These are phyloP conservation scores for Ceratotherium simum DNA, from an alignment of 2,113 vertebrate genomes.

Conservation along the genomic window DNA sequence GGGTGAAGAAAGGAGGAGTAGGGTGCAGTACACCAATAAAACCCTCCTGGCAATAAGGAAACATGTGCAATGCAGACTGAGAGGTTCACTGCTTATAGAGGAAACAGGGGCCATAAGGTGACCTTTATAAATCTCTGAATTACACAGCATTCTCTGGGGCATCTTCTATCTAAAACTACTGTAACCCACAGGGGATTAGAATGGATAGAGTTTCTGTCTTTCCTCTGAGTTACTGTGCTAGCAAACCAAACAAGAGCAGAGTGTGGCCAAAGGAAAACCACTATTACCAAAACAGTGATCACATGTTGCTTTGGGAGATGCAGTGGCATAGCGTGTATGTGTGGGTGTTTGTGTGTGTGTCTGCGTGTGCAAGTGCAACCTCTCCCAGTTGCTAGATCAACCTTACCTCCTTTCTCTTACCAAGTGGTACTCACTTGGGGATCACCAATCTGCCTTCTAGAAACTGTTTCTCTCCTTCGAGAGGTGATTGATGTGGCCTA, in stretches of 20 bases:
- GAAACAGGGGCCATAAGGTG: conserved; percentile 65
- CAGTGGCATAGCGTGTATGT: conserved; percentile 55
- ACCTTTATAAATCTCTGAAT: conserved; percentile 87
- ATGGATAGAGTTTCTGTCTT: conserved; percentile 72
- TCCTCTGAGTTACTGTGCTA: conserved; percentile 58
- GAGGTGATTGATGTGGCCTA: conserved; percentile 92
- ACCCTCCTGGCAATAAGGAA: conserved; percentile 51
- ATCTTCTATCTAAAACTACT: conserved; percentile 81
- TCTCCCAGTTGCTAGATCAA: conserved; percentile 55
- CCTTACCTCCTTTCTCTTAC: conserved; percentile 49
- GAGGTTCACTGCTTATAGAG: conserved; percentile 60
- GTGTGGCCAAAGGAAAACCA: conserved; percentile 77
- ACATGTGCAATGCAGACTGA: background rate
- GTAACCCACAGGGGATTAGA: conserved; percentile 80
- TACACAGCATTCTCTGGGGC: conserved; percentile 81
- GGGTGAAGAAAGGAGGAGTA: background rate
- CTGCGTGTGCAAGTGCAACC: conserved; percentile 82
- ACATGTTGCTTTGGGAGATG: conserved; percentile 69
- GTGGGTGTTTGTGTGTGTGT: background rate
- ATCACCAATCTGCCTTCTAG: conserved; percentile 90
- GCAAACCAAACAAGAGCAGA: conserved; percentile 70
- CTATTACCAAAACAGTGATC: conserved; percentile 73
- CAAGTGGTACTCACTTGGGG: conserved; percentile 89
- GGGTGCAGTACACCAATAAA: background rate
- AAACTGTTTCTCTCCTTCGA: conserved; percentile 93